phyloP scores from a whole-genome alignment of 2,888 invertebrate genomes.

The Adineta ricciae region DNA sequence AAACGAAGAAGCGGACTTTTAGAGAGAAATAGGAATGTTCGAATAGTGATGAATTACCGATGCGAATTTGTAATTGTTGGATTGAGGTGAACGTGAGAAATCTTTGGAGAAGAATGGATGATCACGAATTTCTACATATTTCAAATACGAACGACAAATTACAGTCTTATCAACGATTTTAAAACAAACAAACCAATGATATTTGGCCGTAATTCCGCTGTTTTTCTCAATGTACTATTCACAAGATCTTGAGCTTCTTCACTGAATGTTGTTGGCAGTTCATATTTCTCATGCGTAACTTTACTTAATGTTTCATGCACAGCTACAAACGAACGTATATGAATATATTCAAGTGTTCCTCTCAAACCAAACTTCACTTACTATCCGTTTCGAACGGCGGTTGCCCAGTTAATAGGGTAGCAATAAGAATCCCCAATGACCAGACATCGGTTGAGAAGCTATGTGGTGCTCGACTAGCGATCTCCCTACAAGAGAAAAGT shows the following conservation, averaged over 20 bases:
- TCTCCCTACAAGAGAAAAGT: slow-evolving; percentile 46
- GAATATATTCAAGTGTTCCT: not conserved
- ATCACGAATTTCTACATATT: not conserved
- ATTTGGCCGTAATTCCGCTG: slow-evolving; percentile 56
- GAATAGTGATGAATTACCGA: not conserved
- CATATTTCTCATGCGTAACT: slow-evolving; percentile 75
- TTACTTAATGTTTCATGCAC: slow-evolving; percentile 66
- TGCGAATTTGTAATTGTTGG: not conserved
- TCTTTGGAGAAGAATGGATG: slow-evolving; percentile 17
- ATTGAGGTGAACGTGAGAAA: not conserved
- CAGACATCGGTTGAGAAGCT: slow-evolving; percentile 87
- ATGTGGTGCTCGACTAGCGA: slow-evolving; percentile 77
- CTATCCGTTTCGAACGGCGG: slow-evolving; percentile 86
- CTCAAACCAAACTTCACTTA: not conserved
- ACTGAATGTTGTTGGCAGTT: slow-evolving; percentile 67
- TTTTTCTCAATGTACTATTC: slow-evolving; percentile 65
- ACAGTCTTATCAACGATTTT: not conserved
- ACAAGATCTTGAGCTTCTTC: slow-evolving; percentile 74
- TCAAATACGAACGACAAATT: not conserved
- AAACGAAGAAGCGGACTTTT: not conserved
- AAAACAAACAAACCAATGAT: not conserved
- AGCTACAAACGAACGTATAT: slow-evolving; percentile 16
- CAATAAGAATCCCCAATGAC: slow-evolving; percentile 89
- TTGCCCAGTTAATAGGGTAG: slow-evolving; percentile 74
- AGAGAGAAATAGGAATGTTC: not conserved